Conservation (phyloP, 2,888 invertebrate species). For the Latheticus oryzae region DNA sequence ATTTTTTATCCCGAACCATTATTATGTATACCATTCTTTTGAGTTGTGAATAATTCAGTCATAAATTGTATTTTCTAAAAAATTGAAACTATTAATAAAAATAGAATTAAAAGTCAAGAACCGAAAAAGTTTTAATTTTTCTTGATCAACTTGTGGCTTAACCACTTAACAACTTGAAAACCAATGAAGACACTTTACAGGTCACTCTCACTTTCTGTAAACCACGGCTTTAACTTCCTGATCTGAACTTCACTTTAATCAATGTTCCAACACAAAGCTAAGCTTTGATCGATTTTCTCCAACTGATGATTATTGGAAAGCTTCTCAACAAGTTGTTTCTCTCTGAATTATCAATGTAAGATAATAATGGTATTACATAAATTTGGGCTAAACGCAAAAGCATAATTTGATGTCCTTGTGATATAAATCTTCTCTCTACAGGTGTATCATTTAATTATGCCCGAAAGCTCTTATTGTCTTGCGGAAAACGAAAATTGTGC, state of each 20-base stretch:
- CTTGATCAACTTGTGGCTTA: too few species aligned
- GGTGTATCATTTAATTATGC: conserved; percentile 12
- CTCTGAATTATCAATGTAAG: conserved; percentile 1
- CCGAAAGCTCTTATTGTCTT: conserved; percentile 14
- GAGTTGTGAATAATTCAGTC: too few species aligned
- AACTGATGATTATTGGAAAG: conserved; percentile 6
- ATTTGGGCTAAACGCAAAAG: too few species aligned
- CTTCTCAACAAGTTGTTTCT: not conserved
- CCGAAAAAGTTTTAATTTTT: too few species aligned
- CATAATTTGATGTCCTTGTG: too few species aligned
- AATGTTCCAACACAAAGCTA: conserved; percentile 8
- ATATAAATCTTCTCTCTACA: conserved; percentile 3
- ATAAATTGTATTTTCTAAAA: too few species aligned
- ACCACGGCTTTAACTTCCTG: conserved; percentile 5
- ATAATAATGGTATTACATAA: too few species aligned
- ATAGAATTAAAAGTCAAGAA: too few species aligned
- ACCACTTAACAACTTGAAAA: not conserved
- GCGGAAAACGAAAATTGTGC: conserved; percentile 15
- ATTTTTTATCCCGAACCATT: not conserved
- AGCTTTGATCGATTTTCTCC: conserved; percentile 13
- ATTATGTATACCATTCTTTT: conserved; percentile 9
- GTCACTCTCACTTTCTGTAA: conserved; percentile 16
- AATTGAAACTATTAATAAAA: too few species aligned
- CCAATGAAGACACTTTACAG: not conserved
- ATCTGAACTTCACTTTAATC: conserved; percentile 10